Conservation (phyloP, 2,113 vertebrate species). For the Benitochromis conjunctus region DNA sequence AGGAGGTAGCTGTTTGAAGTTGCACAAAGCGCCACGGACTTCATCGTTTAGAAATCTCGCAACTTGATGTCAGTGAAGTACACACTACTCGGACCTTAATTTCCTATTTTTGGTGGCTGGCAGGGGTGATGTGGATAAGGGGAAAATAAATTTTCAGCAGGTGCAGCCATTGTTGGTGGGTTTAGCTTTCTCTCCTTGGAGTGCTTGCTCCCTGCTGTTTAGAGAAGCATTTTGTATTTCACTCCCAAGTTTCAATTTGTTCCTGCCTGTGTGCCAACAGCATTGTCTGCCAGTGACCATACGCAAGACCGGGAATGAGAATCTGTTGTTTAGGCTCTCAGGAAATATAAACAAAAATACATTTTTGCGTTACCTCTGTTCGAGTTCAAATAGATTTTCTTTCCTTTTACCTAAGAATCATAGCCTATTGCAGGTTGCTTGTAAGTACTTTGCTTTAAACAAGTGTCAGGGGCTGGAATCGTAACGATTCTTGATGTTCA, state of each 20-base stretch:
- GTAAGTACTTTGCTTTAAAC: background rate
- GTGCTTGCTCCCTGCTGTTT: constrained; percentile 46
- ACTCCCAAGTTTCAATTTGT: constrained; percentile 50
- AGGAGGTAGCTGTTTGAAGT: constrained; percentile 44
- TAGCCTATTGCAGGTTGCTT: background rate
- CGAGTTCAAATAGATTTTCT: background rate
- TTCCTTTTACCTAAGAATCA: background rate
- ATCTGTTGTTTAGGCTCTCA: background rate
- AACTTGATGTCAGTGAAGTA: constrained; percentile 9
- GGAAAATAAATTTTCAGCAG: constrained; percentile 46
- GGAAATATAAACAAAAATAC: background rate
- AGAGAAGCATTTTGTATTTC: constrained; percentile 42
- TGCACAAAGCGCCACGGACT: constrained; percentile 1
- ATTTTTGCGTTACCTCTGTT: background rate
- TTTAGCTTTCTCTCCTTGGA: constrained; percentile 44
- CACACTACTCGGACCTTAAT: constrained; percentile 38
- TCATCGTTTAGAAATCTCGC: constrained; percentile 21
- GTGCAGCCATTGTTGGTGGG: constrained; percentile 49
- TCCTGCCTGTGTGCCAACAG: constrained; percentile 27
- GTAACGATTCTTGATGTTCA: background rate
- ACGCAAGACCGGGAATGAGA: background rate
- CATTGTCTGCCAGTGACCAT: constrained; percentile 26
- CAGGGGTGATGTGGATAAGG: constrained; percentile 19
- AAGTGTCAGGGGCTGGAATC: background rate
- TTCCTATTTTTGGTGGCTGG: constrained; percentile 38